These are phyloP conservation scores for Gallinago solitaria DNA, from an alignment of 2,797 vertebrate genomes.

Conservation along the genomic window DNA sequence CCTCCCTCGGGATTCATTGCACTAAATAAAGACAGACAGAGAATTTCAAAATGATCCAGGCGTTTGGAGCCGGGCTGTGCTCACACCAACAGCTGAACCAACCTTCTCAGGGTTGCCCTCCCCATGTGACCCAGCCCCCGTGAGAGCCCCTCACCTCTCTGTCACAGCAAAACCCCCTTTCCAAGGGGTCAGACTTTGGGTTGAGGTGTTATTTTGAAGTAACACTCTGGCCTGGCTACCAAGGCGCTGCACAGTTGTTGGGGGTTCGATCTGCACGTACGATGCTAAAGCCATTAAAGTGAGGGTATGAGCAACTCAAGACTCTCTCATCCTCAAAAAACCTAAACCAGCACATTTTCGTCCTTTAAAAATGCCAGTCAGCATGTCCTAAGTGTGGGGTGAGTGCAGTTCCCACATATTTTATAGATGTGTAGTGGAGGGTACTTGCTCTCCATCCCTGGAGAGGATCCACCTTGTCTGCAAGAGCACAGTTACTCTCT, in stretches of 20 bases:
- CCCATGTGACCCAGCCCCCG: fast-evolving
- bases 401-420: background rate
- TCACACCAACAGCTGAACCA: fast-evolving
- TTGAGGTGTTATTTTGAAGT: background rate
- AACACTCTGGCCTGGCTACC: background rate
- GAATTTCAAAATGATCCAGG: slow-evolving; percentile 21
- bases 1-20: background rate
- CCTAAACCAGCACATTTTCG: background rate
- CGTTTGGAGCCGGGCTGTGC: background rate
- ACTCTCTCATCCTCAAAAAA: background rate
- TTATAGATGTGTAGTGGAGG: background rate
- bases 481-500: background rate
- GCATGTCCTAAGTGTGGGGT: fast-evolving
- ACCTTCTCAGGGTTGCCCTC: background rate
- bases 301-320: background rate
- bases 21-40: slow-evolving; percentile 8
- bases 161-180: background rate
- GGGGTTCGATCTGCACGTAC: background rate
- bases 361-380: background rate
- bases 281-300: background rate
- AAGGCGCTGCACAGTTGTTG: background rate
- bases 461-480: background rate
- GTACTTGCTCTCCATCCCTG: background rate
- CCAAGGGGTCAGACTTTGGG: background rate
- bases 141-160: background rate